Percentiles rank a stretch among this genome's conserved stretches.
phyloP scores from a whole-genome alignment of 2,888 invertebrate species.

The Caenorhabditis angaria region DNA sequence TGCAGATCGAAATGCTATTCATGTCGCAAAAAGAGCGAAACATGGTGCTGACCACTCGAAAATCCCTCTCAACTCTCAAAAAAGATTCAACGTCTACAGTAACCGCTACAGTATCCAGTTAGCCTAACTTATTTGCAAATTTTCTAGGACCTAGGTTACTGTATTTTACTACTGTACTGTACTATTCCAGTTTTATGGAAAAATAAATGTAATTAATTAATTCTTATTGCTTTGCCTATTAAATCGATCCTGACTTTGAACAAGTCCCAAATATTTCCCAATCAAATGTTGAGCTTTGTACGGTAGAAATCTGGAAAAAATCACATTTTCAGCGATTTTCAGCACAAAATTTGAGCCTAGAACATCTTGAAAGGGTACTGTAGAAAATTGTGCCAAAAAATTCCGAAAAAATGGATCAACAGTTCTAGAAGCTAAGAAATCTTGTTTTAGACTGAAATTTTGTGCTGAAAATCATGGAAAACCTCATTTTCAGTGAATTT shows the following conservation, averaged over 20 bases:
- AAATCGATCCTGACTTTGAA: constrained; percentile 64
- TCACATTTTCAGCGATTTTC: background rate
- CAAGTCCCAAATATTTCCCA: constrained; percentile 56
- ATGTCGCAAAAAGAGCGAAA: constrained; percentile 37
- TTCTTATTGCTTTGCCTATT: constrained; percentile 4
- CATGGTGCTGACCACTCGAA: constrained; percentile 23
- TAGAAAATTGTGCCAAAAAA: too few relatives aligned
- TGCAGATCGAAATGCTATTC: constrained; percentile 41
- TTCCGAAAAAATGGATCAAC: too few relatives aligned
- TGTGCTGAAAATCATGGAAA: too few relatives aligned
- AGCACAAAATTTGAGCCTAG: too few relatives aligned
- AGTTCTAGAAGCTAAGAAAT: too few relatives aligned
- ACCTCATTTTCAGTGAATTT: too few relatives aligned
- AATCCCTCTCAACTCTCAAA: constrained; percentile 4
- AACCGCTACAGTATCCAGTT: background rate
- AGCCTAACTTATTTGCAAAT: background rate
- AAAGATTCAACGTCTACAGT: background rate
- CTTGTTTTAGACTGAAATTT: too few relatives aligned
- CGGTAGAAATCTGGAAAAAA: constrained; percentile 55
- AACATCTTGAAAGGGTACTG: too few relatives aligned
- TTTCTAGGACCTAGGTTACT: background rate
- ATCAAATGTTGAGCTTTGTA: constrained; percentile 46
- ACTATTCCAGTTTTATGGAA: constrained; percentile 1
- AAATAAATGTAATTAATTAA: too few relatives aligned
- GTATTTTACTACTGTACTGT: background rate